These are phyloP conservation scores for Scaptomyza pallida DNA, from an alignment of 1,140 invertebrate species.

Conservation along the genomic window DNA sequence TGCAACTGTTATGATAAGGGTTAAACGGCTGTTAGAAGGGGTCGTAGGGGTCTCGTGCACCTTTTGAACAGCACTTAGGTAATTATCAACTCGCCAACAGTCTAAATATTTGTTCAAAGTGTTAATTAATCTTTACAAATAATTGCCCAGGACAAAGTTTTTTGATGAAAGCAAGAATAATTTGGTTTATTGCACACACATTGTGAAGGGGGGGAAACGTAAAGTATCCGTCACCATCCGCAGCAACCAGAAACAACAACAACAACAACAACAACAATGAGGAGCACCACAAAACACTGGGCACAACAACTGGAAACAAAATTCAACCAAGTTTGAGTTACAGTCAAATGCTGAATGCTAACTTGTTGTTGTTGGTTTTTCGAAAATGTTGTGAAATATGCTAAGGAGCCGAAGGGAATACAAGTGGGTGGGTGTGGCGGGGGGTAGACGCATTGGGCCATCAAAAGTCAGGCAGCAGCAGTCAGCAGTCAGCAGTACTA, in stretches of 20 bases:
- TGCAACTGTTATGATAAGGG: background rate
- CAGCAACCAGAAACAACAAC: constrained; percentile 14
- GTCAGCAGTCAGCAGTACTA: constrained; percentile 68
- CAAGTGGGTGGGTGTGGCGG: background rate
- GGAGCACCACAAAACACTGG: constrained; percentile 53
- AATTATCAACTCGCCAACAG: constrained; percentile 65
- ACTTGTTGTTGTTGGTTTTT: constrained; percentile 42
- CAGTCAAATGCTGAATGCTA: constrained; percentile 59
- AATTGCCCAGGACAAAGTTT: constrained; percentile 75
- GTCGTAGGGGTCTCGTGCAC: background rate
- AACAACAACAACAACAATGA: constrained; percentile 12
- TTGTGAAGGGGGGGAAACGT: constrained; percentile 17
- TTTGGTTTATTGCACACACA: constrained; percentile 68
- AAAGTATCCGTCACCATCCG: constrained; percentile 42
- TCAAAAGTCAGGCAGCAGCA: constrained; percentile 68
- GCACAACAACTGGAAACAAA: constrained; percentile 13
- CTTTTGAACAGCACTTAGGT: constrained; percentile 43
- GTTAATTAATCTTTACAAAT: constrained; percentile 82
- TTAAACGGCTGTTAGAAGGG: background rate
- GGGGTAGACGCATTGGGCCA: constrained; percentile 29
- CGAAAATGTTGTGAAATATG: constrained; percentile 75
- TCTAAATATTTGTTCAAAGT: constrained; percentile 79
- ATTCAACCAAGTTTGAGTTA: constrained; percentile 19
- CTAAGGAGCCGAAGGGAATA: constrained; percentile 40
- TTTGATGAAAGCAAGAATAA: constrained; percentile 81